Conservation (phyloP, 2,113 vertebrate species). For the Trematomus loennbergii region DNA sequence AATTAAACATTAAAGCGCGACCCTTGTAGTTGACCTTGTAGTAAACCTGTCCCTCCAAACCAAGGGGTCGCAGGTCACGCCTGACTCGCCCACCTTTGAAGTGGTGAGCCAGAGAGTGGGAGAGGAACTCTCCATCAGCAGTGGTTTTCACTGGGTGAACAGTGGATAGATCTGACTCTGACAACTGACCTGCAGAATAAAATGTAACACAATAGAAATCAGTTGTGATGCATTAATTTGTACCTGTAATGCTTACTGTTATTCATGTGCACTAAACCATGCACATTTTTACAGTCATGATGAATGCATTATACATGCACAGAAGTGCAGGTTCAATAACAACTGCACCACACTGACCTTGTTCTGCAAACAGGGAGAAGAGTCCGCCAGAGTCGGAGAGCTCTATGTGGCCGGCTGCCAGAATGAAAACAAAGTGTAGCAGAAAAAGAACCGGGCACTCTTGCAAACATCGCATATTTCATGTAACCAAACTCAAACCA, state of each 20-base stretch:
- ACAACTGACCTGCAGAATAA: slow-evolving; percentile 69
- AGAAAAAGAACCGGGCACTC: slow-evolving; percentile 82
- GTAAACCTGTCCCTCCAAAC: slow-evolving; percentile 80
- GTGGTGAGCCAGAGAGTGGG: slow-evolving; percentile 85
- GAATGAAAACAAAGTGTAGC: slow-evolving; percentile 82
- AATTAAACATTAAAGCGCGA: slow-evolving; percentile 87
- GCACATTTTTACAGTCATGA: not conserved
- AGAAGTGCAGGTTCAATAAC: not conserved
- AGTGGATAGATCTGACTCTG: slow-evolving; percentile 80
- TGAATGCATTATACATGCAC: slow-evolving; percentile 10
- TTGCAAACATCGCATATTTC: slow-evolving; percentile 89
- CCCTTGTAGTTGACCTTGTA: slow-evolving; percentile 87
- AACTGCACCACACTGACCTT: slow-evolving; percentile 87
- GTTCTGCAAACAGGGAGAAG: slow-evolving; percentile 84
- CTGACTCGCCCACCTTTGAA: slow-evolving; percentile 76
- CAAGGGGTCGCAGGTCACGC: slow-evolving; percentile 75
- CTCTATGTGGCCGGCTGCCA: slow-evolving; percentile 81
- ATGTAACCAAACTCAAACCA: slow-evolving; percentile 59
- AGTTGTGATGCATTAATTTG: not conserved
- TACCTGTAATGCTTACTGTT: not conserved
- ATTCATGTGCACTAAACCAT: not conserved
- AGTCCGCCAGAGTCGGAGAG: slow-evolving; percentile 73
- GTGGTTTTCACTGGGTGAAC: slow-evolving; percentile 89
- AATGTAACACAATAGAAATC: not conserved
- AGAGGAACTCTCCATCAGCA: slow-evolving; percentile 87